Evolutionary conservation across 2,113 vertebrate species (phyloP), one percentile per base, ranked within the genome.

Genomic region (Pogonocichla stellata): DNA sequence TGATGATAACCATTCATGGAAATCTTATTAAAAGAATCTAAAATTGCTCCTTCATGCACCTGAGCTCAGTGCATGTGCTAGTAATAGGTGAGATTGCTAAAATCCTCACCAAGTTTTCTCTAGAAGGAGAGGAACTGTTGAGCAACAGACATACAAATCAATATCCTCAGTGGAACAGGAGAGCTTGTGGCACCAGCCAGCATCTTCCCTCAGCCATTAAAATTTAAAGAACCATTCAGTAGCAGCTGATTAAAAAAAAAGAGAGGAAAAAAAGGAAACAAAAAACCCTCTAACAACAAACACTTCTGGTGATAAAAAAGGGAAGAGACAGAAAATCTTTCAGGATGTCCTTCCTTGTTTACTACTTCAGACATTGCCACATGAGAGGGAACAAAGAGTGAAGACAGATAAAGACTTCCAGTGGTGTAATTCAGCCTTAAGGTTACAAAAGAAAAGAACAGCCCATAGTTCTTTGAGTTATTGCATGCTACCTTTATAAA

Each of bases 321-420:
- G 47, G 84, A 79, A 69, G 78, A 92, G 89, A 90, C 88, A 96
- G 83, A 88, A 97, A 97, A 96, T 97, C 97, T 97, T 97, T 96
- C 78, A 96, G 90, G 47, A 88, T 96, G 94, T 96, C 96, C 90
- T 95, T 96, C 92, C 92, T 92, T 92, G 88, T 97, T 88, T 96
- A 89, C 47, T 86, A 40, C 86, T 69, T 92, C 90, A 96, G 92
- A 94, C 43, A 91, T 38, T 90, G 64, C 19, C 64, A 66, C 29
- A 57, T 51, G 81, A 96, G 73, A 84, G 62, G 54, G 66, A 70
- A 66, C 47, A 72, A 61, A 72, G 64, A 77, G 45, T 36, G 33
- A 91, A 86, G 67, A 61, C 48, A 57, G 64, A 80, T 10, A 43
- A 65, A 88, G 74, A 65, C 57, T 96, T 88, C 73, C 69, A 64